These are phyloP conservation scores for Exaiptasia diaphana DNA, from an alignment of 64 coral and sea anemone genomes.

Conservation along the genomic window DNA sequence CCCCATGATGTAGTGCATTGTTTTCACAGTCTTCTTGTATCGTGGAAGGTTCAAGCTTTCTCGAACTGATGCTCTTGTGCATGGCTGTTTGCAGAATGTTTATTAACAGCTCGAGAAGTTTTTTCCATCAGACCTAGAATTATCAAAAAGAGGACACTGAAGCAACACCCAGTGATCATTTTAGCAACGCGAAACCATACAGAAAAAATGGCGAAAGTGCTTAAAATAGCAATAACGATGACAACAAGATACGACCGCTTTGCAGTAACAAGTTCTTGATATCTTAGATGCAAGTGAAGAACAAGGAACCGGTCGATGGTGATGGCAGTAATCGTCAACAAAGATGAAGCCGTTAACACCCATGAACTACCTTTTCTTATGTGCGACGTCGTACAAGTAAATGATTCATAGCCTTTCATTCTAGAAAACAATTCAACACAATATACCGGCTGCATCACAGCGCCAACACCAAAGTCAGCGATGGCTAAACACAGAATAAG, in stretches of 20 bases:
- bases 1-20: not conserved
- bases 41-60: not conserved
- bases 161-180: not conserved
- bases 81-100: not conserved
- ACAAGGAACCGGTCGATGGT: constrained; percentile 23
- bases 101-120: not conserved
- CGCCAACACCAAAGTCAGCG: not conserved
- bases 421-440: not conserved
- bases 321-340: not conserved
- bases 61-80: not conserved
- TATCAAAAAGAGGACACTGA: not conserved
- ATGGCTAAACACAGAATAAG: constrained; percentile 23
- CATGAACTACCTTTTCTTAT: not conserved
- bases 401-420: not conserved
- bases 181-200: not conserved
- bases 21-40: not conserved
- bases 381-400: not conserved
- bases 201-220: not conserved
- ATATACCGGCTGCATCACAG: constrained; percentile 3
- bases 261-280: constrained; percentile 16
- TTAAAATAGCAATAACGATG: not conserved
- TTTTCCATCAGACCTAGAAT: too few species aligned
- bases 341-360: not conserved
- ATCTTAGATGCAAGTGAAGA: not conserved
- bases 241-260: not conserved